Conservation (phyloP, 2,113 vertebrate genomes). For the Apistogramma diplotaenia region DNA sequence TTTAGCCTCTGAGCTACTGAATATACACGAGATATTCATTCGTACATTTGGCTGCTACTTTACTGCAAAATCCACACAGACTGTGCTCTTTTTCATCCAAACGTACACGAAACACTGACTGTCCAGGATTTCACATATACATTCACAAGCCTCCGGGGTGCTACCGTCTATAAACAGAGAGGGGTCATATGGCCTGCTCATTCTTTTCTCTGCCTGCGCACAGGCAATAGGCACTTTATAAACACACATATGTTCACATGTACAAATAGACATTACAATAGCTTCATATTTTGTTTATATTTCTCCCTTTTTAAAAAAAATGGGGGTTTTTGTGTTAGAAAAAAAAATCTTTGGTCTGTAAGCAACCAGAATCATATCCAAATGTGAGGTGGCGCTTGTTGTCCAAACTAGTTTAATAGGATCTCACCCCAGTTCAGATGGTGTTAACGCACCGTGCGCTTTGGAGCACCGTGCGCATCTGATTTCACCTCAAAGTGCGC, state of each 20-base stretch:
- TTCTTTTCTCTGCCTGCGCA: slow-evolving; percentile 58
- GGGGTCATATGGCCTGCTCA: slow-evolving; percentile 68
- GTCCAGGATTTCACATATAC: slow-evolving; percentile 79
- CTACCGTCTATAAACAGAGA: slow-evolving; percentile 78
- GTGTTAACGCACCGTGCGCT: slow-evolving; percentile 9
- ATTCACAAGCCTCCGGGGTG: slow-evolving; percentile 85
- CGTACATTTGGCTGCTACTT: slow-evolving; percentile 38
- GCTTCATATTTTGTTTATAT: slow-evolving; percentile 65
- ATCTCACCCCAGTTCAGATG: slow-evolving; percentile 42
- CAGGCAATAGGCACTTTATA: slow-evolving; percentile 94
- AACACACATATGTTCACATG: slow-evolving; percentile 81
- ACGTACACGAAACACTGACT: slow-evolving; percentile 72
- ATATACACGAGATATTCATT: slow-evolving; percentile 14
- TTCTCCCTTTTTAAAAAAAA: slow-evolving; percentile 74
- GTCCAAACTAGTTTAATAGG: slow-evolving; percentile 30
- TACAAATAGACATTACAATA: slow-evolving; percentile 84
- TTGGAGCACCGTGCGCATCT: slow-evolving; percentile 7
- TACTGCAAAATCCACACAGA: slow-evolving; percentile 65
- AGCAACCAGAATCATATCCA: slow-evolving; percentile 72
- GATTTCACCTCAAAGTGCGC: slow-evolving; percentile 3
- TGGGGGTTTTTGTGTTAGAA: slow-evolving; percentile 71
- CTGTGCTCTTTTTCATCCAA: slow-evolving; percentile 35
- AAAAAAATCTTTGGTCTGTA: slow-evolving; percentile 91
- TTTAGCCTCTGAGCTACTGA: not conserved
- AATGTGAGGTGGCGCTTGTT: slow-evolving; percentile 47